Conservation (phyloP, 64 coral and sea anemone genomes). For the Astreopora myriophthalma region DNA sequence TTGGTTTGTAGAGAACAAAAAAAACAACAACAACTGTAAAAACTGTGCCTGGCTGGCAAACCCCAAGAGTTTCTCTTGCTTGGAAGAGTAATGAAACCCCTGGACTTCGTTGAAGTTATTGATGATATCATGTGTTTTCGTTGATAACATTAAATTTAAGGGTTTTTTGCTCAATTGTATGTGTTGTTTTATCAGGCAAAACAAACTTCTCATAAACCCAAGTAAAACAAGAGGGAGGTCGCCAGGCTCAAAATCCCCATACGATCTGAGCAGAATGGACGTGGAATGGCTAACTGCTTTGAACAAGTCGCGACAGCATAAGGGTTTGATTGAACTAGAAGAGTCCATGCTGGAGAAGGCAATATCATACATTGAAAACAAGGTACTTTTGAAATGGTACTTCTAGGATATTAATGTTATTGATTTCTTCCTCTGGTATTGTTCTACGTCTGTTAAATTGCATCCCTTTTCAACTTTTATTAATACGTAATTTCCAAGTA, state of each 20-base stretch:
- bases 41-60: neutral
- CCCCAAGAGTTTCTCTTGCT: neutral
- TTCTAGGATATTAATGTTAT: neutral
- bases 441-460: no score
- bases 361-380: conserved; percentile 90
- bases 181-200: conserved; percentile 31
- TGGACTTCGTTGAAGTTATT: no score
- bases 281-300: conserved; percentile 91
- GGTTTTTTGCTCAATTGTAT: neutral
- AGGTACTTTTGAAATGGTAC: conserved; percentile 59
- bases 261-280: conserved; percentile 84
- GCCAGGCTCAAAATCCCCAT: conserved; percentile 52
- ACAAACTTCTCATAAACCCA: conserved; percentile 70
- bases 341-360: conserved; percentile 85
- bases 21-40: neutral
- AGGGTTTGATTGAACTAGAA: conserved; percentile 85
- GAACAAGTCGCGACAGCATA: conserved; percentile 79
- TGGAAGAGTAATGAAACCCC: neutral
- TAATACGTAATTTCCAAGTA: no score
- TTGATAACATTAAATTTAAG: neutral
- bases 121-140: no score
- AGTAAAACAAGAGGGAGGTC: conserved; percentile 65
- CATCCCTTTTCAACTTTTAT: no score
- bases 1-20: neutral
- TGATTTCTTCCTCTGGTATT: no score